Base-by-base conservation (phyloP, 2,888 invertebrate genomes). In the Drosophila neotestacea region DNA sequence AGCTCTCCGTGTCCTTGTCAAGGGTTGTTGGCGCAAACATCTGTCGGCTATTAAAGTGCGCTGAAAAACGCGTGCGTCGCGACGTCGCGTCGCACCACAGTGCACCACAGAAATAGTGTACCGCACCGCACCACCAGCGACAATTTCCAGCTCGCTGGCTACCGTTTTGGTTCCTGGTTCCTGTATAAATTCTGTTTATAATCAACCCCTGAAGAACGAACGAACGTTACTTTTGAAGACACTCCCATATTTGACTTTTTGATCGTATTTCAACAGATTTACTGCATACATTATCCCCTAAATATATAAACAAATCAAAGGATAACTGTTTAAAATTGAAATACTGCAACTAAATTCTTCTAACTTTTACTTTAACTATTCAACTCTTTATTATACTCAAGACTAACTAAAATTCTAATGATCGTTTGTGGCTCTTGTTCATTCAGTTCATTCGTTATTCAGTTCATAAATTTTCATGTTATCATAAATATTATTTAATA, bases 1-100 rank as follows among this genome's bases (percentile, higher is more conserved):
- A 71, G 41, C 41, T 41, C 58, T 41, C 41, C 39, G 60, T 77
- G 83, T 83, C 83, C 83, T 83, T 83, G 88, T 82, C 85, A 88
- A 83, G 83, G 83, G 83, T 83, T 83, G 83, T 85, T 83, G 83
- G 55, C 85, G 73, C 86, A 79, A 90, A 91, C 91, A 91, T 91
- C 91, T 91, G 91, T 91, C 91, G 80, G 79, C 91, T 91, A 91
- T 91, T 84, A 84, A 86, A 88, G 69, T 74, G 74, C 81, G 79
- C 79, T 73, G 78, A 73, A 79, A 72, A 84, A 72, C 82, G 90
- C 89, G 86, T 81, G 86, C 81, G 85, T 72, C 72, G 61, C 69
- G 60, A 16, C 16, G 16, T 16, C 16, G 16, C 16, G 16, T 39
- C 65, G 58, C 70, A 58, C 60, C 76, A 52, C 71, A 54, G 64